Evolutionary conservation across 2,113 vertebrate genomes (phyloP).

Genomic region (Melanerpes formicivorus): DNA sequence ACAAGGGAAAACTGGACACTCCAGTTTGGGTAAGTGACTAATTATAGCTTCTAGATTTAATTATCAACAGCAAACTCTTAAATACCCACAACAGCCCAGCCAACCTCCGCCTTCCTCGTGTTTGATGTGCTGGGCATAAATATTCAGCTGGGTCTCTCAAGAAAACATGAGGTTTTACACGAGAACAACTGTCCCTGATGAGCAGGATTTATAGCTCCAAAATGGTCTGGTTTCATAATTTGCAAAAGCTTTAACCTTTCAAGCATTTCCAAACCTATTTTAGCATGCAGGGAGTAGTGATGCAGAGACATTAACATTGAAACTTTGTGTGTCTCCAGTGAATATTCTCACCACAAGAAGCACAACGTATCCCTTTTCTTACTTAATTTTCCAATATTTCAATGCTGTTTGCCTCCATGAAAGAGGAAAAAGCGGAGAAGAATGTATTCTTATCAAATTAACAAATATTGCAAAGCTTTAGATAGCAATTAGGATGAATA

Average conservation of each 20-base stretch:
- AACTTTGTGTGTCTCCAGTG: conserved; percentile 61
- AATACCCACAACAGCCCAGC: conserved; percentile 19
- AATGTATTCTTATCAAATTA: conserved; percentile 28
- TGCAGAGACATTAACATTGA: conserved; percentile 62
- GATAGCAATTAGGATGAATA: conserved; percentile 48
- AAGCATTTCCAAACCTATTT: conserved; percentile 64
- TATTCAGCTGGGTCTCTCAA: conserved; percentile 60
- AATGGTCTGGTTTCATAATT: conserved; percentile 62
- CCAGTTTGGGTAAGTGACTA: not conserved
- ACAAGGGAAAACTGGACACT: not conserved
- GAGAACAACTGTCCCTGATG: conserved; percentile 61
- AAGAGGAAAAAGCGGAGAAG: not conserved
- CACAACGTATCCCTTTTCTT: not conserved
- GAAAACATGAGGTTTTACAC: conserved; percentile 68
- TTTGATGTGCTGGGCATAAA: conserved; percentile 60
- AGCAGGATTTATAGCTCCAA: conserved; percentile 63
- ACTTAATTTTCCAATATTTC: conserved; percentile 39
- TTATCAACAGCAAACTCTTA: conserved; percentile 30
- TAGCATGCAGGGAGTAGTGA: conserved; percentile 48
- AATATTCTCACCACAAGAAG: conserved; percentile 34
- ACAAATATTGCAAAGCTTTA: not conserved
- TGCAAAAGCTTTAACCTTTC: conserved; percentile 70
- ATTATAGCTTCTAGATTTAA: conserved; percentile 25
- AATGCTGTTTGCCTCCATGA: not conserved
- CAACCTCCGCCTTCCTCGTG: conserved; percentile 18